phyloP scores from a whole-genome alignment of 2,888 invertebrate genomes.

The Dolichomitus sp. region DNA sequence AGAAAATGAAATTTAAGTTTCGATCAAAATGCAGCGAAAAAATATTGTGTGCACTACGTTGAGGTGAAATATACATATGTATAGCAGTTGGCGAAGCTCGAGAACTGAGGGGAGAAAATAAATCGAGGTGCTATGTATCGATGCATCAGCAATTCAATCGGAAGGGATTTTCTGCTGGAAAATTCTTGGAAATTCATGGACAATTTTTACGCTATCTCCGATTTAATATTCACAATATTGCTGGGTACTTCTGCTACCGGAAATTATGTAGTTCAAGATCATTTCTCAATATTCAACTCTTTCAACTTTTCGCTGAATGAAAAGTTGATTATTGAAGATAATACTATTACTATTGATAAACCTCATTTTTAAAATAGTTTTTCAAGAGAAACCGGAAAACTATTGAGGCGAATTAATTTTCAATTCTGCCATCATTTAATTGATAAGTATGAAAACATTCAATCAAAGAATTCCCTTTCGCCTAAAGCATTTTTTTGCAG shows the following conservation, averaged over 20 bases:
- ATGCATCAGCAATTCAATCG: background rate
- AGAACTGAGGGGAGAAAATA: background rate
- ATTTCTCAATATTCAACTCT: background rate
- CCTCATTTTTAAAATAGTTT: too few relatives aligned
- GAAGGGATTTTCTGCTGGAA: background rate
- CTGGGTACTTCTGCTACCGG: background rate
- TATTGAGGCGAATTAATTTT: too few relatives aligned
- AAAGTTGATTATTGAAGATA: too few relatives aligned
- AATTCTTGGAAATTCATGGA: background rate
- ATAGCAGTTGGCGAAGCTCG: background rate
- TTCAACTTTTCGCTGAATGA: background rate
- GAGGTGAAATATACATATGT: background rate
- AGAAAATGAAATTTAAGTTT: constrained; percentile 45
- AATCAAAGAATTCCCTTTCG: background rate
- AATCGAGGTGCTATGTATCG: background rate
- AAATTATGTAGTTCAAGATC: background rate
- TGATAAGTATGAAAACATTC: too few relatives aligned
- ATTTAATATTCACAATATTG: background rate
- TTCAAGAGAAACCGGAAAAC: too few relatives aligned
- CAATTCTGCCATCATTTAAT: too few relatives aligned
- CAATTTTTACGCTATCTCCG: background rate
- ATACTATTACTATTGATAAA: too few relatives aligned
- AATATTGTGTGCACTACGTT: background rate
- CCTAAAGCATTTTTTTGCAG: background rate
- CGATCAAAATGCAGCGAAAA: constrained; percentile 34